A percentile compares a stretch with the other conserved stretches of the same genome.
These are phyloP conservation scores for Dendropsophus ebraccatus DNA, from an alignment of 2,113 vertebrate species.

Conservation along the genomic window DNA sequence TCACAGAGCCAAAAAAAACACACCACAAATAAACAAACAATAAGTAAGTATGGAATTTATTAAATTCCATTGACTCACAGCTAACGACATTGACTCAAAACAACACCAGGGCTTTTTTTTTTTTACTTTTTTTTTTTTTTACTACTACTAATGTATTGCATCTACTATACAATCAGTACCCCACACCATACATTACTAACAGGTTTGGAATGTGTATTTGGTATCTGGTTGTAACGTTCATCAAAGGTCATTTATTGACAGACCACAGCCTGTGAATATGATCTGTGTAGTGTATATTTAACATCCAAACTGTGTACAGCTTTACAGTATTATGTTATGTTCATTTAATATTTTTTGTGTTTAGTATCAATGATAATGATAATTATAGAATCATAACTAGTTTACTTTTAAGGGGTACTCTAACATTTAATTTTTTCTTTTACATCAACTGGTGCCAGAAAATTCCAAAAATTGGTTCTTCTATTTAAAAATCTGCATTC, in stretches of 20 bases:
- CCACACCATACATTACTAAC: background rate
- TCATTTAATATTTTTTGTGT: constrained; percentile 31
- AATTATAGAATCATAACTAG: background rate
- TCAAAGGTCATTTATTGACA: background rate
- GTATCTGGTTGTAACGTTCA: constrained; percentile 13
- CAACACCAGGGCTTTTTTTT: too few relatives aligned
- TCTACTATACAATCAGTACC: background rate
- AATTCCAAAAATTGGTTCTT: too few relatives aligned
- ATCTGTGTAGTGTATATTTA: constrained; percentile 12
- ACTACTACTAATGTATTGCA: too few relatives aligned
- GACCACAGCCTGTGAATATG: background rate
- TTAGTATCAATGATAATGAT: background rate
- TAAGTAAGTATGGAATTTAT: too few relatives aligned
- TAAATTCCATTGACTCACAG: too few relatives aligned
- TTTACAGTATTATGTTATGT: constrained; percentile 1
- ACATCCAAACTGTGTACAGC: background rate
- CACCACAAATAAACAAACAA: too few relatives aligned
- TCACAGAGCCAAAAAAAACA: too few relatives aligned
- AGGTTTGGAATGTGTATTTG: background rate
- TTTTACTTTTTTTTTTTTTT: too few relatives aligned
- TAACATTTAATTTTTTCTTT: too few relatives aligned
- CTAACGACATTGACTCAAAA: too few relatives aligned
- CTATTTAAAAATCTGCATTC: background rate
- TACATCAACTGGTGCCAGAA: too few relatives aligned
- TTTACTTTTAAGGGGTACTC: background rate